Percentiles rank a stretch among this genome's conserved stretches.
These are phyloP conservation scores for human DNA, from an alignment of 2,113 vertebrate genomes.

Conservation along the genomic window DNA sequence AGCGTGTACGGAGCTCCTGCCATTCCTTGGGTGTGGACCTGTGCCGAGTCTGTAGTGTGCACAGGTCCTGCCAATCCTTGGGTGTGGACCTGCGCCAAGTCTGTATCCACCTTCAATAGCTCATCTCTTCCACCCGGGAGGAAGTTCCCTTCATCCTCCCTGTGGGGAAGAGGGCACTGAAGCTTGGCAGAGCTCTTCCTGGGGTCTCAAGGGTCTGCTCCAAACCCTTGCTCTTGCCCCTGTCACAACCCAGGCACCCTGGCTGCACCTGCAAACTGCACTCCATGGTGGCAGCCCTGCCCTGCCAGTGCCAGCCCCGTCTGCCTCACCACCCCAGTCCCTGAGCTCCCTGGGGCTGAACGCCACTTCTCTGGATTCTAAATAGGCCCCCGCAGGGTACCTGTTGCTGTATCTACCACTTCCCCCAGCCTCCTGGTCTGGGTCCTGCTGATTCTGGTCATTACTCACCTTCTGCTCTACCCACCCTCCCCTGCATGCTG, in stretches of 20 bases:
- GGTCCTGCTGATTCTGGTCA: neutral
- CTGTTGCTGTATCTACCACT: neutral
- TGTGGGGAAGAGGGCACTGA: neutral
- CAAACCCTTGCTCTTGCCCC: neutral
- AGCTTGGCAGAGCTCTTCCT: neutral
- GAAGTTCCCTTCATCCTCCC: neutral
- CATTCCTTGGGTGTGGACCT: neutral
- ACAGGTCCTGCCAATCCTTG: neutral
- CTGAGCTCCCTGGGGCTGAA: neutral
- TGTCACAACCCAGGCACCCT: neutral
- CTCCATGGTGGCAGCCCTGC: neutral
- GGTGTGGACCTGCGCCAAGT: accelerated
- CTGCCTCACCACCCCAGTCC: neutral
- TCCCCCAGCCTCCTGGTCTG: neutral
- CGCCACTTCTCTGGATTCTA: neutral
- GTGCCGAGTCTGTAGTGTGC: too few species aligned
- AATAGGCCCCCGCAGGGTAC: neutral
- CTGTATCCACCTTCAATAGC: neutral
- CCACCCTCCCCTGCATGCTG: neutral
- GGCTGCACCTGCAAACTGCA: neutral
- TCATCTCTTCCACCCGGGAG: neutral
- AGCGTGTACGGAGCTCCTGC: neutral
- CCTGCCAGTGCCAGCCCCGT: neutral
- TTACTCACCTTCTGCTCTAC: neutral
- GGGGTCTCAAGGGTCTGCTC: neutral